phyloP scores from a whole-genome alignment of 2,797 vertebrate genomes.

The Tangara arthus region DNA sequence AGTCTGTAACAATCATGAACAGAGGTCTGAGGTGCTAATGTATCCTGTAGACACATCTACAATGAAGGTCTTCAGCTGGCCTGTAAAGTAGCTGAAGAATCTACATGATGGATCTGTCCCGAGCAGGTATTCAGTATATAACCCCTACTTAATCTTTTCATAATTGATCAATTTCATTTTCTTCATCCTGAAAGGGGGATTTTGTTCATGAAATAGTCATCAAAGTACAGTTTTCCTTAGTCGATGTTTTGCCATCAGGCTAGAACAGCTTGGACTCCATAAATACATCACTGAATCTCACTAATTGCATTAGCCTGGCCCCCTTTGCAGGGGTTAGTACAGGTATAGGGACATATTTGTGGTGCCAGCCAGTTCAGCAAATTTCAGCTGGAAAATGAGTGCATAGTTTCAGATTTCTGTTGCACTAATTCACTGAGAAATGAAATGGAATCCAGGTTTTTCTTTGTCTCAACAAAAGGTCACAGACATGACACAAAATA shows the following conservation, averaged over 20 bases:
- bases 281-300: neutral
- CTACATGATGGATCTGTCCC: no score
- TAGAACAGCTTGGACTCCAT: neutral
- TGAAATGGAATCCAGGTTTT: neutral
- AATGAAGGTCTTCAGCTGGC: neutral
- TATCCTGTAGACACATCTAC: neutral
- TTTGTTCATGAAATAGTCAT: neutral
- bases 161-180: neutral
- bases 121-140: accelerated
- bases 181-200: accelerated
- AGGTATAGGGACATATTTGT: neutral
- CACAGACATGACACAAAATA: neutral
- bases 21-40: neutral
- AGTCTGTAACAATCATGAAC: neutral
- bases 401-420: neutral
- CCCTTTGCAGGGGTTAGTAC: neutral
- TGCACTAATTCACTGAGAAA: neutral
- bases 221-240: neutral
- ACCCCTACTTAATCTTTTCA: accelerated
- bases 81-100: neutral
- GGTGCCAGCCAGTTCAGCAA: neutral
- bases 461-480: neutral
- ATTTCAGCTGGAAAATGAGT: neutral
- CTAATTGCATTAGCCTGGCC: neutral
- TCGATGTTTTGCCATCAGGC: neutral